Evolutionary conservation across 2,888 invertebrate genomes (phyloP), one percentile per base, ranked within the genome.

Genomic region (Ophion slaviceki): DNA sequence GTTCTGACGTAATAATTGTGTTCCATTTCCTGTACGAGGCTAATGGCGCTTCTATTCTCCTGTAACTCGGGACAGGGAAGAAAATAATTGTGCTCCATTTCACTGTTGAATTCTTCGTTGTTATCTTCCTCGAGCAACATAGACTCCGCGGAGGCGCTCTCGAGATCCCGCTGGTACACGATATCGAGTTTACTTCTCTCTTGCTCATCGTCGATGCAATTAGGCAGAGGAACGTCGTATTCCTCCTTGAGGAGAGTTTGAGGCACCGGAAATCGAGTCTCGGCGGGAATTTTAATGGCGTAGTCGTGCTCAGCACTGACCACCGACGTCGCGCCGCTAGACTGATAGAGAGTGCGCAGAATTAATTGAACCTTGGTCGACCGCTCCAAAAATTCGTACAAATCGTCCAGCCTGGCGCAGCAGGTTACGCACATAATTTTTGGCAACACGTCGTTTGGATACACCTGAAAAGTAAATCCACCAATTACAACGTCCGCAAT

Each of bases 401-500:
- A 91, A 68, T 90, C 88, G 75, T 91, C 89, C 53, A 92, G 67
- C 81, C 90, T 91, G 36, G 84, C 83, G 78, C 88, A 91, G 79
- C 92, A 92, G 28, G 87, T 85, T 6, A 88, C 80, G 81, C 92
- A 92, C 47, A 92, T 88, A 36, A 89, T 88, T 87, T 90, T 91
- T 28, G 92, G 92, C 14, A 92, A 86, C 11, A 88, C 84, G 86
- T 92, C 92, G 67, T 91, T 90, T 2, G 87, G 88, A 76, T 88
- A 89, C 17, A 92, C 88, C 92, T 92, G 82, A n/a, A 53, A 53
- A 53, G n/a, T 28, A 28, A 20, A 8, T 28, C 40, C 14, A 17
- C 0, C 20, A 8, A 32, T 17, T 10, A 28, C 17, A 32, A 17
- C 6, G 3, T 24, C 14, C 1, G 53, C 11, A 0, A 14, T 74